phyloP scores from a whole-genome alignment of 2,113 vertebrate species.

The Phyllopteryx taeniolatus region DNA sequence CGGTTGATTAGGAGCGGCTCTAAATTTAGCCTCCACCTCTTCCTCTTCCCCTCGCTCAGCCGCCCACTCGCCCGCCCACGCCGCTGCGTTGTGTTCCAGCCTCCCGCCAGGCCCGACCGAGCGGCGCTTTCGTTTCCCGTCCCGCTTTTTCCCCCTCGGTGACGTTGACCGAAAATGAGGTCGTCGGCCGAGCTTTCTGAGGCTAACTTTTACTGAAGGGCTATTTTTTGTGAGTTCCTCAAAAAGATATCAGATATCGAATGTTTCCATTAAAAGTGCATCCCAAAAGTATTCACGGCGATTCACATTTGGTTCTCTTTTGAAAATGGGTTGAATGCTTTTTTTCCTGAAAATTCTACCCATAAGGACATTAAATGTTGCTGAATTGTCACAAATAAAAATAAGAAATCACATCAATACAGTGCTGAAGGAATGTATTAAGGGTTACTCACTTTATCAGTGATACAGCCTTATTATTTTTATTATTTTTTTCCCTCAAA shows the following conservation, averaged over 20 bases:
- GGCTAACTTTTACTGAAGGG: neutral
- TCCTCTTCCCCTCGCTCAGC: constrained; percentile 29
- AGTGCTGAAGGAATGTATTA: no score
- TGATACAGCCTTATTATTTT: no score
- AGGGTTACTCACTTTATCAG: no score
- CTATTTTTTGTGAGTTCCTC: neutral
- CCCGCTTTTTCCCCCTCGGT: constrained; percentile 23
- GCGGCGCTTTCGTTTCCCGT: constrained; percentile 45
- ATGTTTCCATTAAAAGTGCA: neutral
- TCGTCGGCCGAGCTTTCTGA: neutral
- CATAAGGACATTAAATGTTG: no score
- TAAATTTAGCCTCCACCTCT: constrained; percentile 70
- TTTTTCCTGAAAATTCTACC: no score
- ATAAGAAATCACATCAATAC: no score
- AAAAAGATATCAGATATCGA: no score
- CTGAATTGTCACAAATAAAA: no score
- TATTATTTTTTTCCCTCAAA: no score
- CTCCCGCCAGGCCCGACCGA: constrained; percentile 14
- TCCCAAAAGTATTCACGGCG: no score
- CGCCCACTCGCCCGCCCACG: constrained; percentile 52
- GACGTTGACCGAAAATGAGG: neutral
- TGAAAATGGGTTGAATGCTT: no score
- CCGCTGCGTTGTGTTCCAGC: constrained; percentile 20
- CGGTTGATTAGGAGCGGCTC: constrained; percentile 72
- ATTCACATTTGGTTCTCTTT: no score